Base-by-base conservation (phyloP, 2,113 vertebrate genomes). In the Dipodomys ordii region DNA sequence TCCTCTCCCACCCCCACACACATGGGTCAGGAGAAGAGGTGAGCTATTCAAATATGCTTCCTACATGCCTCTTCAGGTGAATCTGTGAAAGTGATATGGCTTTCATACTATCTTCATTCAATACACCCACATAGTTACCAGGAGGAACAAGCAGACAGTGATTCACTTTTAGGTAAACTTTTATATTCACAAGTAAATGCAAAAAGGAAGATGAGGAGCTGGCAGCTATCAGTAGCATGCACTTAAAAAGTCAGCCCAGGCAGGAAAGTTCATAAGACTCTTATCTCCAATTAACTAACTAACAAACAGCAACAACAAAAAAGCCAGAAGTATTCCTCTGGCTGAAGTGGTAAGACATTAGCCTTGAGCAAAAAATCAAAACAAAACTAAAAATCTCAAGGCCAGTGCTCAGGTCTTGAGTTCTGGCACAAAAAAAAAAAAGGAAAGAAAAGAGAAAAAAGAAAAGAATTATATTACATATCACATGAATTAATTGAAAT, bases 81-180 rank as follows among this genome's bases (percentile, higher is more conserved):
- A 2, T 20, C 30, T 64, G 2, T 57, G 12, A 0, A 0, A 22
- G 4, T 1, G 4, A 4, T 22, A 35, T 4, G 4, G 12, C 13
- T 9, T 76, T 49, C 22, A 23, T 9, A 10, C 13, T 28, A 11
- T 32, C 69, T 95, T 57, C 62, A 85, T 74, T 74, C 49, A 82
- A 16, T 27, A 77, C 9, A 20, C 30, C 9, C 77, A 73, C 74
- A 77, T 82, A 79, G 25, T 78, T 64, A 46, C 15, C 6, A 25
- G n/a, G 39, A 71, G 64, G 78, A 92, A 72, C 4, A 60, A 92
- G 35, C 23, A 35, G 32, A 27, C 1, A 0, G 7, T 23, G 57
- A 77, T 39, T 89, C 16, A 35, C 3, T 71, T 57, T 53, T 23
- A 25, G 3, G 39, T 88, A n/a, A 32, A 83, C 2, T 32, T 65